phyloP scores from a whole-genome alignment of 2,888 invertebrate species.

The Drosophila incognita region DNA sequence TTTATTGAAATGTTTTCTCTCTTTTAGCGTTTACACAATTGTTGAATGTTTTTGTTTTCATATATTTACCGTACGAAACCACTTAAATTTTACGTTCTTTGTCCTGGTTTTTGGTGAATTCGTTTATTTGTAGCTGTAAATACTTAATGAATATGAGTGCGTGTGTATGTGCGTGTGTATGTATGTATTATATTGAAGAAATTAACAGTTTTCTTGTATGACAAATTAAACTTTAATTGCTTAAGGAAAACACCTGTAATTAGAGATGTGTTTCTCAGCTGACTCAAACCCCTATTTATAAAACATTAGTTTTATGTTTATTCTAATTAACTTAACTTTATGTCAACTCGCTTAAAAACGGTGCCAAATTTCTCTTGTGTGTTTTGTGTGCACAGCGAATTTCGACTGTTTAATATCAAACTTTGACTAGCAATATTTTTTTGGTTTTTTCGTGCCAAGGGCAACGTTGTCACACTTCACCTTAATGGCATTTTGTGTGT shows the following conservation, averaged over 20 bases:
- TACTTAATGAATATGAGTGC: background rate
- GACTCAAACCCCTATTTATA: background rate
- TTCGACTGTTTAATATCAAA: background rate
- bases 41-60: slow-evolving; percentile 16
- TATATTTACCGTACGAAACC: slow-evolving; percentile 38
- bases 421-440: background rate
- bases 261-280: background rate
- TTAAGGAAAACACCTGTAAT: background rate
- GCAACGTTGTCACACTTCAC: slow-evolving; percentile 37
- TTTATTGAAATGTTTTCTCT: slow-evolving; percentile 50
- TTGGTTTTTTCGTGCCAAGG: slow-evolving; percentile 1
- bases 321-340: background rate
- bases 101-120: slow-evolving; percentile 10
- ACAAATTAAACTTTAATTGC: background rate
- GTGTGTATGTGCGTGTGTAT: background rate
- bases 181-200: background rate
- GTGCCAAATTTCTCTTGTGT: background rate
- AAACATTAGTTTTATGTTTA: background rate
- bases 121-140: slow-evolving; percentile 32
- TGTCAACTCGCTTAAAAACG: background rate
- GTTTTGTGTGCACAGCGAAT: background rate
- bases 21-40: slow-evolving; percentile 38
- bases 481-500: slow-evolving; percentile 10
- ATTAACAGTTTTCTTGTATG: background rate
- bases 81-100: slow-evolving; percentile 34